Percentiles rank a stretch among this genome's conserved stretches.
Conservation (phyloP, 2,888 invertebrate genomes). For the Eudasyphora cyanicolor region DNA sequence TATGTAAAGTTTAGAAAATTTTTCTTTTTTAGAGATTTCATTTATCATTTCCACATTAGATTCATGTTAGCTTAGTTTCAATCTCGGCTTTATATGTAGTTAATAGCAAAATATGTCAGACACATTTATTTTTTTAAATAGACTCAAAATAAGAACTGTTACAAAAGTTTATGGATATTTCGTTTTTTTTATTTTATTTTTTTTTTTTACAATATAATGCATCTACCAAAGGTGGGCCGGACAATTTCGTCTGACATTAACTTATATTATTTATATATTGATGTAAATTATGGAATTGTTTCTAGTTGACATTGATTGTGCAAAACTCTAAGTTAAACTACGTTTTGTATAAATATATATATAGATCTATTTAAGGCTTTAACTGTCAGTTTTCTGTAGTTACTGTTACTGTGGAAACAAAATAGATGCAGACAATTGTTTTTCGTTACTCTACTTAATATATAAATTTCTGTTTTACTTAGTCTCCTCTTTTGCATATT, state of each 20-base stretch:
- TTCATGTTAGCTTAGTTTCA: too few species aligned
- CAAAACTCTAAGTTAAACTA: slow-evolving; percentile 17
- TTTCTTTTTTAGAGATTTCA: background rate
- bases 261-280: slow-evolving; percentile 11
- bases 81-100: background rate
- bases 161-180: background rate
- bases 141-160: slow-evolving; percentile 1
- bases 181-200: background rate
- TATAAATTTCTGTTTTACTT: too few species aligned
- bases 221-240: slow-evolving; percentile 21
- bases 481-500: background rate
- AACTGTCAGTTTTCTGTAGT: slow-evolving; percentile 1
- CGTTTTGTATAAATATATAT: background rate
- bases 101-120: background rate
- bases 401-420: slow-evolving; percentile 3
- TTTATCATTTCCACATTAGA: background rate
- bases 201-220: slow-evolving; percentile 11
- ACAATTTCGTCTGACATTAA: slow-evolving; percentile 2
- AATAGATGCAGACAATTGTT: background rate
- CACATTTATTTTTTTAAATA: background rate
- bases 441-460: background rate
- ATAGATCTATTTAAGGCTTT: slow-evolving; percentile 28
- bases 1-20: background rate
- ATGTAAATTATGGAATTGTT: slow-evolving; percentile 5
- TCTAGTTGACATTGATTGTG: slow-evolving; percentile 9